Percentiles rank a stretch among this genome's conserved stretches.
Conservation (phyloP, 1,140 invertebrate species). For the Cephus cinctus region DNA sequence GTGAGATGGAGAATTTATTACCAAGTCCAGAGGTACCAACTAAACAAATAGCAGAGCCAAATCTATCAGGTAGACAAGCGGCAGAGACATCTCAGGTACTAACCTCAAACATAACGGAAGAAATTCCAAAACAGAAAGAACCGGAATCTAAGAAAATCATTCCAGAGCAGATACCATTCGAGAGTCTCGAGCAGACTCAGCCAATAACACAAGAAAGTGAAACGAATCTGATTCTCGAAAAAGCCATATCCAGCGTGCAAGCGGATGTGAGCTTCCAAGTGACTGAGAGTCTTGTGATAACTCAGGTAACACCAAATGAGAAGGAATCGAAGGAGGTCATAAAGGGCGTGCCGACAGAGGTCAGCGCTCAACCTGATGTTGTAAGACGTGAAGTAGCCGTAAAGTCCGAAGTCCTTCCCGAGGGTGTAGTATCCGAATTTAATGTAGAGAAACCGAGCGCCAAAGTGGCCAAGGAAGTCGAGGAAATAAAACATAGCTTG, state of each 20-base stretch:
- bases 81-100: conserved; percentile 39
- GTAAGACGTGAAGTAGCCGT: conserved; percentile 45
- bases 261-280: conserved; percentile 37
- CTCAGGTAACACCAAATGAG: conserved; percentile 40
- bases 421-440: conserved; percentile 40
- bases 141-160: conserved; percentile 28
- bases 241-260: conserved; percentile 19
- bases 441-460: conserved; percentile 31
- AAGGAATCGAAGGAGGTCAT: conserved; percentile 47
- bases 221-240: conserved; percentile 15
- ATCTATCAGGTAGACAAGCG: conserved; percentile 29
- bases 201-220: conserved; percentile 43
- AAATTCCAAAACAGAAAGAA: conserved; percentile 19
- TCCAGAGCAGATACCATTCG: conserved; percentile 39
- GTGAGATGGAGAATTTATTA: conserved; percentile 29
- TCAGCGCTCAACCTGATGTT: conserved; percentile 39
- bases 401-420: conserved; percentile 46
- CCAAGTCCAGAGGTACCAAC: conserved; percentile 19
- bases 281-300: conserved; percentile 40
- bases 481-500: conserved; percentile 53
- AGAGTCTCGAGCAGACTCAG: conserved; percentile 36
- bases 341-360: conserved; percentile 46
- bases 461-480: conserved; percentile 41
- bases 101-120: conserved; percentile 28
- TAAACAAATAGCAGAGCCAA: conserved; percentile 33